Evolutionary conservation across 2,113 vertebrate species (phyloP), one percentile per base, ranked within the genome.

Genomic region (Ailuropoda melanoleuca): DNA sequence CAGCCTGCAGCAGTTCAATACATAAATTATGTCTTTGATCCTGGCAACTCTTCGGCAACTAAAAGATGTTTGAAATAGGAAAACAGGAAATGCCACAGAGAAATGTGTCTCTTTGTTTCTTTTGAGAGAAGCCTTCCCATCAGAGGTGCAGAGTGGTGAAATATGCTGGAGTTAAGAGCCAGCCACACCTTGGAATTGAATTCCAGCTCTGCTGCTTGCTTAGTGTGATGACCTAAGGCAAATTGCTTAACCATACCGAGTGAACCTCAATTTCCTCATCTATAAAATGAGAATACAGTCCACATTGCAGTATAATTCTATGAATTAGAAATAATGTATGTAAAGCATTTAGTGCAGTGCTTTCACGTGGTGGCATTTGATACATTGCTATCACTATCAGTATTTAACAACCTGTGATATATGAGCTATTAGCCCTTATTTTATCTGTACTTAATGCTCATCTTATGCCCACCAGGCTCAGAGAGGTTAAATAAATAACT

Each of bases 11-110:
- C 84, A 97, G 70, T 93, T 97, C 56, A 95, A 90, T 88, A 95
- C 92, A 97, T 97, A 97, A 97, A 97, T 95, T 97, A 97, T 92
- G 90, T 48, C 86, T 97, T 98, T 98, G 90, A 97, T 94, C 62
- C 58, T 98, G 96, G 97, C 92, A 98, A 95, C 85, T 96, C 78
- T 96, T 96, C n/a, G 43, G 37, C 85, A 94, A 93, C 96, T 96
- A 88, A 96, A 97, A 96, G 90, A 98, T 97, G 92, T 97, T 97
- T 94, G 94, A 98, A 98, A 97, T 90, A 95, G 75, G 77, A 97
- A 98, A 98, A 97, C 96, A 98, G 97, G 95, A 98, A 98, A 97
- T 98, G 95, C 98, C 97, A 96, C 83, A 86, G 94, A 97, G 88
- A 97, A 95, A 97, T 96, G 93, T 97, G 97, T 92, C 92, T 96